Evolutionary conservation across 2,113 vertebrate species (phyloP).

Genomic region (Tricholaema leucomelas): DNA sequence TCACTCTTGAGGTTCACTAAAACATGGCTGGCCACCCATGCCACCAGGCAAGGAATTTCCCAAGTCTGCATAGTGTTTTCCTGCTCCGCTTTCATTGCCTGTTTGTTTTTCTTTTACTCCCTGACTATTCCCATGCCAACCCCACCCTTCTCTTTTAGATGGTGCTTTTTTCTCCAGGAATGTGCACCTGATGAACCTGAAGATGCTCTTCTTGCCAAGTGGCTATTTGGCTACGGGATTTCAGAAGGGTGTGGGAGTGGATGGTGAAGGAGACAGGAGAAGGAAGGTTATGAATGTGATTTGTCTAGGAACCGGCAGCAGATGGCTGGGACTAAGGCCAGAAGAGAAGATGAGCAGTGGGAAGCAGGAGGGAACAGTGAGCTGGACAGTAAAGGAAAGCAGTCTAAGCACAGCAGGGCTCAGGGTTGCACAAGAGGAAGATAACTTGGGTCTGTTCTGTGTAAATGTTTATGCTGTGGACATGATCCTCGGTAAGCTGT

Average conservation of each 20-base stretch:
- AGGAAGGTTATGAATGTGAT: not conserved
- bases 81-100: not conserved
- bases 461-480: not conserved
- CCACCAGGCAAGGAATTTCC: not conserved
- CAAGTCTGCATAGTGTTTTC: not conserved
- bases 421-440: not conserved
- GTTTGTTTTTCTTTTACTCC: not conserved
- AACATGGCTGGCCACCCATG: not conserved
- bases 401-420: not conserved
- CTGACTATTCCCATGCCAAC: not conserved
- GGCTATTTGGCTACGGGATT: not conserved
- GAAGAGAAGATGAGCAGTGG: not conserved
- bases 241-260: not conserved
- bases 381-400: not conserved
- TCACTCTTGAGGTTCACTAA: not conserved
- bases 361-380: not conserved
- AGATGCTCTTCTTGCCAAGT: constrained; percentile 9
- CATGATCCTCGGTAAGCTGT: not conserved
- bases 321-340: not conserved
- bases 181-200: constrained; percentile 46
- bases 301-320: not conserved
- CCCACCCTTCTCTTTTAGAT: constrained; percentile 6
- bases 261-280: not conserved
- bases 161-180: constrained; percentile 30
- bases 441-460: not conserved